Conservation (phyloP, 2,797 vertebrate species). For the Sebastiscus tertius region DNA sequence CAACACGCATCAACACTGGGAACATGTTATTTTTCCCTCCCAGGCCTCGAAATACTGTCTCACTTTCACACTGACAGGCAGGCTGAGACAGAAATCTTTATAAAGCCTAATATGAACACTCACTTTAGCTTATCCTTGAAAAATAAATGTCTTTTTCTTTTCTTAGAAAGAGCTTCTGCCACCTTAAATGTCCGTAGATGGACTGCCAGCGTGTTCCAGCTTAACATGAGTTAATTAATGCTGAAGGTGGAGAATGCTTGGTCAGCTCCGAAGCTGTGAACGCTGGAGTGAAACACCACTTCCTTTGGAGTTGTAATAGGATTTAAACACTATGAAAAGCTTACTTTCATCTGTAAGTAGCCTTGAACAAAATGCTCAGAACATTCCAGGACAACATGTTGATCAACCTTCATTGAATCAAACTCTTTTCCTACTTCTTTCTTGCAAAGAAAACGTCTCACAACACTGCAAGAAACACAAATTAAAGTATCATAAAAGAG, state of each 20-base stretch:
- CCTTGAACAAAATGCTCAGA: slow-evolving; percentile 48
- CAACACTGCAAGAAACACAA: neutral
- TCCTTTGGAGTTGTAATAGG: slow-evolving; percentile 62
- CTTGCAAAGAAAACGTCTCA: neutral
- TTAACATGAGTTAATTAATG: slow-evolving; percentile 40
- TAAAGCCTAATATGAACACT: slow-evolving; percentile 18
- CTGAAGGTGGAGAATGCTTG: slow-evolving; percentile 56
- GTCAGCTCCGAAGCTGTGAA: slow-evolving; percentile 46
- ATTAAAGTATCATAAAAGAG: neutral
- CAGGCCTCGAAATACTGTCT: slow-evolving; percentile 1
- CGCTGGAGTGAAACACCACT: slow-evolving; percentile 35
- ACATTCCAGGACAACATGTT: slow-evolving; percentile 59
- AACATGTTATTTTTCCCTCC: neutral
- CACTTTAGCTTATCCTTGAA: slow-evolving; percentile 5
- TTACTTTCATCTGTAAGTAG: slow-evolving; percentile 69
- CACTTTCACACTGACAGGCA: slow-evolving; percentile 17
- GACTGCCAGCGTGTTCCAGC: slow-evolving; percentile 20
- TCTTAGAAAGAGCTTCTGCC: neutral
- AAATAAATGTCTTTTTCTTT: neutral
- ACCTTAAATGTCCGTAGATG: slow-evolving; percentile 26
- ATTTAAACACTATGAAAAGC: slow-evolving; percentile 61
- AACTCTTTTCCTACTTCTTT: neutral
- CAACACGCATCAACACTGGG: neutral
- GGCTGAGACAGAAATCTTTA: slow-evolving; percentile 6
- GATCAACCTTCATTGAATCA: neutral